phyloP scores from a whole-genome alignment of 1,140 invertebrate genomes.

The Brevipalpus yothersi region DNA sequence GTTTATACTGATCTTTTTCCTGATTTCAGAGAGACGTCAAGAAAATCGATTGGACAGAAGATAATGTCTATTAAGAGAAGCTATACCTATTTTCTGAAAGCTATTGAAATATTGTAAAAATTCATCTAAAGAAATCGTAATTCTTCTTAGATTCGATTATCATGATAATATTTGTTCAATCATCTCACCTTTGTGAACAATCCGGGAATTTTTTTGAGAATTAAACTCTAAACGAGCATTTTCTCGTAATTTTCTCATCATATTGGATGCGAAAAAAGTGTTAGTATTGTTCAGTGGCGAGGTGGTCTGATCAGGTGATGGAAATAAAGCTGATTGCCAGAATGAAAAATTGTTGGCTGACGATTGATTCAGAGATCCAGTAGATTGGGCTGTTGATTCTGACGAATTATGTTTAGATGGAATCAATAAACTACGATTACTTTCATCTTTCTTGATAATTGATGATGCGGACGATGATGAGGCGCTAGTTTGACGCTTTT shows the following conservation, averaged over 20 bases:
- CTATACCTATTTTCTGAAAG: too few relatives aligned
- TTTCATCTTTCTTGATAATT: neutral
- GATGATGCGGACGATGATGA: neutral
- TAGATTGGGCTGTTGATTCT: neutral
- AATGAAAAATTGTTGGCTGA: constrained; percentile 5
- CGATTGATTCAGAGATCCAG: neutral
- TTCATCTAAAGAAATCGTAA: too few relatives aligned
- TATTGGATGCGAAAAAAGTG: constrained; percentile 47
- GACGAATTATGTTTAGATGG: neutral
- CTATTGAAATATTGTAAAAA: too few relatives aligned
- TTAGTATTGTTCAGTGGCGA: constrained; percentile 16
- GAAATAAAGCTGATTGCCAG: constrained; percentile 12
- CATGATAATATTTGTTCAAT: too few relatives aligned
- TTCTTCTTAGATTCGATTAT: too few relatives aligned
- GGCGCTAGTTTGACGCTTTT: constrained; percentile 35
- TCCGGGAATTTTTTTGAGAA: too few relatives aligned
- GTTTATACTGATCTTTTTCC: too few relatives aligned
- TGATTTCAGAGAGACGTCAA: too few relatives aligned
- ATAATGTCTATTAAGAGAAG: too few relatives aligned
- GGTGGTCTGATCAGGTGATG: constrained; percentile 7
- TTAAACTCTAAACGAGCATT: constrained; percentile 22
- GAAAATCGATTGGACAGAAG: too few relatives aligned
- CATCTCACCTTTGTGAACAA: too few relatives aligned
- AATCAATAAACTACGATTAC: neutral
- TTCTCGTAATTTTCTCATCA: constrained; percentile 49